Evolutionary conservation across 2,888 invertebrate species (phyloP).

Genomic region (Drosophila anceps): DNA sequence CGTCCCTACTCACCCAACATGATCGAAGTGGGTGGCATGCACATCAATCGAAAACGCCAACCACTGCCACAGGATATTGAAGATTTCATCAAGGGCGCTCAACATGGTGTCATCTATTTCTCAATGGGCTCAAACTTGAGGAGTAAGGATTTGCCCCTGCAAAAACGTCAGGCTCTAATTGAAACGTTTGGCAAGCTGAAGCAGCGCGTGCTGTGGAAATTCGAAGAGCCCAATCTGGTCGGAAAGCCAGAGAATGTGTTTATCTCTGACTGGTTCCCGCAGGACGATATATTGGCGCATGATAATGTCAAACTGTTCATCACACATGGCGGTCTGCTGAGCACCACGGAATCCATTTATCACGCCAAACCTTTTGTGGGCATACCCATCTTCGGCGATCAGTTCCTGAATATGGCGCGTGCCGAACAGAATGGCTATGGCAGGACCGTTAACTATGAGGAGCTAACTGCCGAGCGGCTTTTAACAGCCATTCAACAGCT

Average conservation of each 20-base stretch:
- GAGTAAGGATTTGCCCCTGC: slow-evolving; percentile 71
- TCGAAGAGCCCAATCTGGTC: slow-evolving; percentile 80
- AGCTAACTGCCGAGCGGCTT: slow-evolving; percentile 81
- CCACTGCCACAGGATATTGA: slow-evolving; percentile 83
- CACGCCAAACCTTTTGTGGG: slow-evolving; percentile 86
- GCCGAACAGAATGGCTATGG: slow-evolving; percentile 85
- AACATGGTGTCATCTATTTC: slow-evolving; percentile 86
- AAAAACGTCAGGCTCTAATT: slow-evolving; percentile 74
- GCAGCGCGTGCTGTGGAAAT: slow-evolving; percentile 86
- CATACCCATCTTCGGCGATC: slow-evolving; percentile 86
- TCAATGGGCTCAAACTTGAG: slow-evolving; percentile 85
- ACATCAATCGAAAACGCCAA: slow-evolving; percentile 79
- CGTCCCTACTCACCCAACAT: slow-evolving; percentile 84
- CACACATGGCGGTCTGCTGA: slow-evolving; percentile 86
- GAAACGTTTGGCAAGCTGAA: slow-evolving; percentile 76
- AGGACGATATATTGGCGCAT: slow-evolving; percentile 86
- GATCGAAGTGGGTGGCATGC: slow-evolving; percentile 85
- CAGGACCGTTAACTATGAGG: slow-evolving; percentile 78
- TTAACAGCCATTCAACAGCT: slow-evolving; percentile 68
- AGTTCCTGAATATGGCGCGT: slow-evolving; percentile 86
- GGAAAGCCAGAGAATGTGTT: slow-evolving; percentile 82
- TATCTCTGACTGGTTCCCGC: slow-evolving; percentile 85
- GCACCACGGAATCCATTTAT: slow-evolving; percentile 86
- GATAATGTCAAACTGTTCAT: slow-evolving; percentile 86
- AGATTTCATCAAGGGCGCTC: slow-evolving; percentile 84